A percentile compares a stretch with the other conserved stretches of the same genome.
Conservation (phyloP, 2,113 vertebrate genomes). For the Cyanocitta stelleri region DNA sequence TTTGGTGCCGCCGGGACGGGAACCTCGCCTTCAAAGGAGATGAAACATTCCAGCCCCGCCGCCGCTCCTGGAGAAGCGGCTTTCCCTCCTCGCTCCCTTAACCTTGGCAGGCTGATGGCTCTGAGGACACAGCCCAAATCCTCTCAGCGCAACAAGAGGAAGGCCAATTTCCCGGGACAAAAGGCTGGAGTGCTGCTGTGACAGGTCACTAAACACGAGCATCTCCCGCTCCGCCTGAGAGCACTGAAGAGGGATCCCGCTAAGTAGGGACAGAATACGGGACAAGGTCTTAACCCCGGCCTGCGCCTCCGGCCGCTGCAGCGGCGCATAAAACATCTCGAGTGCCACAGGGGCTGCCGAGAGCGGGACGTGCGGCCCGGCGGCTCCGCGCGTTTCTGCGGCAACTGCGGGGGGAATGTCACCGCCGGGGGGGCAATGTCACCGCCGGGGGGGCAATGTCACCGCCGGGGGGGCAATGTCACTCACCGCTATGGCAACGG, state of each 20-base stretch:
- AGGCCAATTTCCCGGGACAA: constrained; percentile 62
- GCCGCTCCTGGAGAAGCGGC: background rate
- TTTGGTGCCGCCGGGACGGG: background rate
- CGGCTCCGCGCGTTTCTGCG: constrained; percentile 2
- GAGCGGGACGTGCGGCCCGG: background rate
- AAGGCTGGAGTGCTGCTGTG: constrained; percentile 64
- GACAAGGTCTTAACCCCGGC: constrained; percentile 38
- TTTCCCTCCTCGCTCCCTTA: background rate
- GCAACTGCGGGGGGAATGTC: background rate
- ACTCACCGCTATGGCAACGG: background rate
- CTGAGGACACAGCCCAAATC: background rate
- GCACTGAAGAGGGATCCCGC: constrained; percentile 13
- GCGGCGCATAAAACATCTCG: background rate
- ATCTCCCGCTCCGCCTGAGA: constrained; percentile 11
- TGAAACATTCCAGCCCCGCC: background rate
- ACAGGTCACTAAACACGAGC: constrained; percentile 62
- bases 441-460: too few species aligned
- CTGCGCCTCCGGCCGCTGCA: background rate
- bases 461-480: too few species aligned
- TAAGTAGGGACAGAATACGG: constrained; percentile 19
- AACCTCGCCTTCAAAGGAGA: background rate
- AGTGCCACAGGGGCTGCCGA: background rate
- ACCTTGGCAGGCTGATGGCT: background rate
- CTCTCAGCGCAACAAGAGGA: constrained; percentile 44
- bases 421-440: background rate